Percentiles rank a stretch among this genome's conserved stretches.
phyloP scores from a whole-genome alignment of 2,888 invertebrate species.

The Tanypteryx hageni region DNA sequence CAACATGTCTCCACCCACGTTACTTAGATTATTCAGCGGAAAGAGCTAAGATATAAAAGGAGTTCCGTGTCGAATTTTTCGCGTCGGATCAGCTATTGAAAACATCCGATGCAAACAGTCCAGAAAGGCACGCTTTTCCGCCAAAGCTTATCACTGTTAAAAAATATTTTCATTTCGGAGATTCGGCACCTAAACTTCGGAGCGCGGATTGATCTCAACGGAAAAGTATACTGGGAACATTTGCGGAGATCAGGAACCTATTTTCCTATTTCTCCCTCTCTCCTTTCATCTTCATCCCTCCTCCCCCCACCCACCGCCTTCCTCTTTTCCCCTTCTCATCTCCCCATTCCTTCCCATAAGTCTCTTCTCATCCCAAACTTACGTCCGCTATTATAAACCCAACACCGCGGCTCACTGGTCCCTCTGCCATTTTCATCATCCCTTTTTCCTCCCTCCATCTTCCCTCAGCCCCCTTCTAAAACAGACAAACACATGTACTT shows the following conservation, averaged over 20 bases:
- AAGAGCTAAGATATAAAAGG: not conserved
- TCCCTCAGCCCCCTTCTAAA: not conserved
- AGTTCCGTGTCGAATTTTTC: not conserved
- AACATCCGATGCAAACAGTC: not conserved
- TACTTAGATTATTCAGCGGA: not conserved
- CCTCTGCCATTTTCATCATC: not conserved
- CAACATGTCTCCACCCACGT: not conserved
- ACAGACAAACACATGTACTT: not conserved
- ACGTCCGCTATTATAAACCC: not conserved
- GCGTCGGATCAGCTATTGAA: not conserved
- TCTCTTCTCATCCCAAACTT: not conserved
- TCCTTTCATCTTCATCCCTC: no score
- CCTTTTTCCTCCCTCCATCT: not conserved
- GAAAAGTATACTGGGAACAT: not conserved
- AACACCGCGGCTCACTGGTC: not conserved
- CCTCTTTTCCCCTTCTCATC: not conserved
- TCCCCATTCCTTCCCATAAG: not conserved
- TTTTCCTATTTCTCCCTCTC: not conserved
- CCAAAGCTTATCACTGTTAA: not conserved
- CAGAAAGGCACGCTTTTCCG: not conserved
- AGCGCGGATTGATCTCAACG: not conserved
- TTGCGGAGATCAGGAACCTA: not conserved
- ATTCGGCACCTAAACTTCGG: not conserved
- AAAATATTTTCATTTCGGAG: not conserved
- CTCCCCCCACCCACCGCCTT: not conserved